Evolutionary conservation across 2,888 invertebrate genomes (phyloP), one percentile per base, ranked within the genome.

Genomic region (Steinernema hermaphroditum): DNA sequence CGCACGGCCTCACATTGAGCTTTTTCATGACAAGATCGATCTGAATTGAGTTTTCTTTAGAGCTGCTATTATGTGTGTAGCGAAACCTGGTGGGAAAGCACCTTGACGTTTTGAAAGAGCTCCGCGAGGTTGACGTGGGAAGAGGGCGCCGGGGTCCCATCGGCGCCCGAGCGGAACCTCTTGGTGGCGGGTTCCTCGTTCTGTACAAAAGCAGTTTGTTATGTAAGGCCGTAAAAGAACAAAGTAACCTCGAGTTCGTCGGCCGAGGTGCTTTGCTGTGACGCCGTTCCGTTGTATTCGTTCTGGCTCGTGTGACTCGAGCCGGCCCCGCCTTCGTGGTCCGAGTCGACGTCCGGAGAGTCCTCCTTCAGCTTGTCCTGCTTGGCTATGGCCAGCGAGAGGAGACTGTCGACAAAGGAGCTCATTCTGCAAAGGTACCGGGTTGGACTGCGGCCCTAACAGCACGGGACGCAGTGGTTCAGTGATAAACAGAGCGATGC

Each of bases 171-270:
- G 27, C 54, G 54, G 22, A 54, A 54, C 54, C 54, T 54, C 27
- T 54, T 54, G 6, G 54, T 54, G 2, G 22, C 27, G 27, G 54
- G 54, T 24, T 54, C 54, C 22, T 54, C 54, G 27, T 54, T 54
- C 54, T 54, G 54, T 54, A 54, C 54, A 54, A 54, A 54, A 54
- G 54, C 54, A 54, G 27, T 9, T 54, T 54, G 49, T 49, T 49
- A 49, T n/a, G 49, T 49, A 49, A 49, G 19, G 19, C 14, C 12
- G 19, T n/a, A n/a, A 9, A 19, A 49, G 19, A 19, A 19, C 9
- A 49, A 49, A 8, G 19, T 6, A 8, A 54, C 54, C 54, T 54
- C 54, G 22, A 54, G 54, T 24, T 54, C 54, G 54, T 54, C 54
- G 54, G 54, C 54, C 22, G 54, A 54, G 6, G 54, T 54, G 27